phyloP scores from a whole-genome alignment of 2,113 vertebrate species.

The Rhinichthys klamathensis region DNA sequence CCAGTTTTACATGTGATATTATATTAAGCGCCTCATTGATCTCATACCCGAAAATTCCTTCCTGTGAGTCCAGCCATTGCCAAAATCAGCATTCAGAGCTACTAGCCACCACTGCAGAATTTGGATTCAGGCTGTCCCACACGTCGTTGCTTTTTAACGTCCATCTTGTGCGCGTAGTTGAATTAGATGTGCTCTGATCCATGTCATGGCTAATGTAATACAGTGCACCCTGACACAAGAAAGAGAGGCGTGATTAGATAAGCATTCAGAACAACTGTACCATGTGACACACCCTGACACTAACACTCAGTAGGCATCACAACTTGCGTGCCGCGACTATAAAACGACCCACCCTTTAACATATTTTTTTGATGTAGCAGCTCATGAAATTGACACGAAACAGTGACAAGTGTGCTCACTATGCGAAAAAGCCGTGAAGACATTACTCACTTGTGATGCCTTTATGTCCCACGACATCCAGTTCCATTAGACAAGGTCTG shows the following conservation, averaged over 20 bases:
- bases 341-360: neutral
- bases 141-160: constrained; percentile 36
- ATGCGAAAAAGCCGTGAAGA: neutral
- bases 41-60: constrained; percentile 3
- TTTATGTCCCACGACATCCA: constrained; percentile 38
- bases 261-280: constrained; percentile 36
- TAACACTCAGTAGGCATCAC: constrained; percentile 23
- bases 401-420: constrained; percentile 7
- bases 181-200: constrained; percentile 50
- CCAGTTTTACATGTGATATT: constrained; percentile 26
- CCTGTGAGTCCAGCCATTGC: neutral
- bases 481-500: neutral
- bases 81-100: constrained; percentile 29
- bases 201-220: constrained; percentile 48
- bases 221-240: constrained; percentile 46
- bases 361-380: constrained; percentile 15
- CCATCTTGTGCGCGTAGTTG: constrained; percentile 19
- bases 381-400: constrained; percentile 28
- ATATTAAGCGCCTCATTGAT: constrained; percentile 8
- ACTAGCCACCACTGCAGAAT: constrained; percentile 5
- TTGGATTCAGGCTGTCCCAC: constrained; percentile 28
- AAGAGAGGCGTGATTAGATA: constrained; percentile 37
- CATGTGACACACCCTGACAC: constrained; percentile 33
- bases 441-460: constrained; percentile 40
- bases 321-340: constrained; percentile 15